Percentiles rank a stretch among this genome's conserved stretches.
Evolutionary conservation across 2,113 vertebrate genomes (phyloP).

Genomic region (Vidua macroura): DNA sequence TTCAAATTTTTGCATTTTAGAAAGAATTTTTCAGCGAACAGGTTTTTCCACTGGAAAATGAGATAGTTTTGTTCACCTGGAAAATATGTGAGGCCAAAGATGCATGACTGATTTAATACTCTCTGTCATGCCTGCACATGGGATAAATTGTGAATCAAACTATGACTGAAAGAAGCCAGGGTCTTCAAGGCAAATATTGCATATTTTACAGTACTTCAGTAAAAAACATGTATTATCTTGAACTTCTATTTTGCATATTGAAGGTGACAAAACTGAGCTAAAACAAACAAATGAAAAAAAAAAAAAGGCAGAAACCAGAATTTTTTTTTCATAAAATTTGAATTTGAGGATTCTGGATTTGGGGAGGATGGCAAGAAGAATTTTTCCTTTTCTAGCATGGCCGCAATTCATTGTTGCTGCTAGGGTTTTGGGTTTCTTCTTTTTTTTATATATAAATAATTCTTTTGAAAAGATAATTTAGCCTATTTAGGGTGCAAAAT

Average conservation of each 20-base stretch:
- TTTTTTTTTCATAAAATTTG: not conserved
- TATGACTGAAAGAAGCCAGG: not conserved
- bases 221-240: not conserved
- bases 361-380: not conserved
- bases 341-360: not conserved
- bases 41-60: not conserved
- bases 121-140: not conserved
- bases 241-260: not conserved
- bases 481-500: not conserved
- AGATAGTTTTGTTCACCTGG: not conserved
- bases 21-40: accelerated
- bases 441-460: not conserved
- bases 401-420: not conserved
- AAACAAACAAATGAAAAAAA: not conserved
- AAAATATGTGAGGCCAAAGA: not conserved
- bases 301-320: not conserved
- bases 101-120: not conserved
- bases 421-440: not conserved
- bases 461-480: not conserved
- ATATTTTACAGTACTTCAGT: not conserved
- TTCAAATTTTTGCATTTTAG: not conserved
- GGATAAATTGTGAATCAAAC: not conserved
- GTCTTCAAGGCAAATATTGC: not conserved
- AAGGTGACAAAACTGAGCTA: not conserved
- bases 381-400: not conserved